Conservation (phyloP, 2,888 invertebrate species). For the Drosophila nigricruria region DNA sequence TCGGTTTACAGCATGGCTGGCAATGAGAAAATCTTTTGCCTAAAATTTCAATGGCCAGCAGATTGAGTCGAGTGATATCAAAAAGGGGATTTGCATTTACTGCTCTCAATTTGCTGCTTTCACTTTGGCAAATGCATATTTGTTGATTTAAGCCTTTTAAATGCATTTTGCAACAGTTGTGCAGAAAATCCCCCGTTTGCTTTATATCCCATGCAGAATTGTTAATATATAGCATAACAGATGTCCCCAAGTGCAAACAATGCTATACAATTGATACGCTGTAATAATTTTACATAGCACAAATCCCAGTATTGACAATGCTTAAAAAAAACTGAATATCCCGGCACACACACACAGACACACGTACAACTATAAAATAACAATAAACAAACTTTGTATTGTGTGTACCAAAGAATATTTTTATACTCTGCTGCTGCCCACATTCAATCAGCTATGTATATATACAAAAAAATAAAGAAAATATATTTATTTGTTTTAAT, state of each 20-base stretch:
- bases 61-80: neutral
- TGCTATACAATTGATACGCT: constrained; percentile 19
- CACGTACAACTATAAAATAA: neutral
- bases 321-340: constrained; percentile 16
- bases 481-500: constrained; percentile 5
- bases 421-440: neutral
- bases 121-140: constrained; percentile 10
- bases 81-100: neutral
- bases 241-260: constrained; percentile 14
- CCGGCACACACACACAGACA: neutral
- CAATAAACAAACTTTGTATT: constrained; percentile 11
- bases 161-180: constrained; percentile 14
- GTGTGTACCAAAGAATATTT: constrained; percentile 1
- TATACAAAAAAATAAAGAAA: neutral
- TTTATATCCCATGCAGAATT: constrained; percentile 4
- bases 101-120: constrained; percentile 1
- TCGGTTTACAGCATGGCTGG: no score
- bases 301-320: constrained; percentile 41
- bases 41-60: neutral
- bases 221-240: constrained; percentile 9
- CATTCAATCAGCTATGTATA: neutral
- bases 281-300: constrained; percentile 13
- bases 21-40: neutral
- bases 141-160: constrained; percentile 18
- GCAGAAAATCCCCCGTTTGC: constrained; percentile 10